These are phyloP conservation scores for Drosophila sturtevanti DNA, from an alignment of 1,140 invertebrate genomes.

Conservation along the genomic window DNA sequence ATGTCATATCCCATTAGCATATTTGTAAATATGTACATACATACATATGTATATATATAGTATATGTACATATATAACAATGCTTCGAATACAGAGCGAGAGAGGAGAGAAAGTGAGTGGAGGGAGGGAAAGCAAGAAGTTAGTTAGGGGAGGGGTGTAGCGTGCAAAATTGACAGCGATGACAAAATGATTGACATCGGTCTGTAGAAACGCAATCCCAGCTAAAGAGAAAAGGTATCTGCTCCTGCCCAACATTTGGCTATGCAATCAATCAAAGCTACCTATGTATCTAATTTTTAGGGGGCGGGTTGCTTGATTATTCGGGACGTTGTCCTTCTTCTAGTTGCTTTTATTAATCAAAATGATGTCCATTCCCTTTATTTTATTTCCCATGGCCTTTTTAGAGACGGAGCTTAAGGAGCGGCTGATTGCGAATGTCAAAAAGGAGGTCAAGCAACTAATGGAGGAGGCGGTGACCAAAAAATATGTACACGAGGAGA, in stretches of 20 bases:
- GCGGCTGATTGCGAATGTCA: conserved; percentile 90
- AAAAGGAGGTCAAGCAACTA: conserved; percentile 95
- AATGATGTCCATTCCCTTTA: not conserved
- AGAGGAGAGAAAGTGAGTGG: not conserved
- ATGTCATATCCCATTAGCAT: conserved; percentile 55
- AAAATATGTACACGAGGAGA: conserved; percentile 96
- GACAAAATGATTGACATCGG: conserved; percentile 72
- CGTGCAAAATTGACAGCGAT: conserved; percentile 58
- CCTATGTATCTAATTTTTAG: conserved; percentile 32
- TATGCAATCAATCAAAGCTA: conserved; percentile 60
- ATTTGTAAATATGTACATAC: conserved; percentile 34
- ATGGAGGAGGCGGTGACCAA: conserved; percentile 97
- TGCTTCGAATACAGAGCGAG: conserved; percentile 1
- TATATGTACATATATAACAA: conserved; percentile 42
- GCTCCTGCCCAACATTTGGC: conserved; percentile 84
- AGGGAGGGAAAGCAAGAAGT: too few species aligned
- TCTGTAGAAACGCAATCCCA: conserved; percentile 48
- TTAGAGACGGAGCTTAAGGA: conserved; percentile 84
- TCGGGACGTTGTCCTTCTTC: not conserved
- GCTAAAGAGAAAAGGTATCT: not conserved
- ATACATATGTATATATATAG: conserved; percentile 2
- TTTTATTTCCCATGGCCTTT: not conserved
- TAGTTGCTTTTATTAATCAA: conserved; percentile 11
- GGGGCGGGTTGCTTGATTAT: conserved; percentile 20
- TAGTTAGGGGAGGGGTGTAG: not conserved